Evolutionary conservation across 2,113 vertebrate genomes (phyloP).

Genomic region (Sterrhoptilus dennistouni): DNA sequence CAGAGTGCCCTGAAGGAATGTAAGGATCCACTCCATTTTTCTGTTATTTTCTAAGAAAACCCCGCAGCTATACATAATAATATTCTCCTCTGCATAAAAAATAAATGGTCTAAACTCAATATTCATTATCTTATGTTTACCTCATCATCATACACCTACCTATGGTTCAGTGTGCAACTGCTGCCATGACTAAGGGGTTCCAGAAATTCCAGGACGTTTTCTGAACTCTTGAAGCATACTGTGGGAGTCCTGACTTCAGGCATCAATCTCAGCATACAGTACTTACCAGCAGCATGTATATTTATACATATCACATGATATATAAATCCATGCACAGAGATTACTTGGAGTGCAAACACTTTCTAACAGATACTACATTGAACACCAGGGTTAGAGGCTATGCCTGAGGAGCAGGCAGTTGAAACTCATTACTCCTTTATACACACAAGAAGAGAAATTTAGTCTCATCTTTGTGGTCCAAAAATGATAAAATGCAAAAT

Average conservation of each 20-base stretch:
- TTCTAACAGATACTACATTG: not conserved
- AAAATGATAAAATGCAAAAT: not conserved
- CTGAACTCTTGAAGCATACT: not conserved
- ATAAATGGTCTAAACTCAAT: not conserved
- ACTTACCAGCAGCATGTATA: not conserved
- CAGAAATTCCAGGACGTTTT: conserved; percentile 40
- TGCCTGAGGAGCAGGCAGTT: not conserved
- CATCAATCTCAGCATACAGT: not conserved
- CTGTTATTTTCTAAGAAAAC: not conserved
- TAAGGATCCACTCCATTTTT: not conserved
- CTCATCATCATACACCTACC: not conserved
- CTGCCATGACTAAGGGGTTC: not conserved
- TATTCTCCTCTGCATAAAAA: not conserved
- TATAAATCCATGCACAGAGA: not conserved
- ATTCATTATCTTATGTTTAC: not conserved
- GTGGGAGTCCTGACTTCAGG: not conserved
- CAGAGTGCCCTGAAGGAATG: not conserved
- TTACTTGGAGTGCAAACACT: not conserved
- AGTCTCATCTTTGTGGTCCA: not conserved
- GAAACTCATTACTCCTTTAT: not conserved
- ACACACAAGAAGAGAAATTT: not conserved
- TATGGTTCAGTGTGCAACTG: not conserved
- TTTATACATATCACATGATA: not conserved
- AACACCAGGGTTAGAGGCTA: not conserved
- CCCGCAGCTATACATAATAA: not conserved